A percentile compares a stretch with the other conserved stretches of the same genome.
Evolutionary conservation across 2,113 vertebrate genomes (phyloP).

Genomic region (Brienomyrus longianalis): DNA sequence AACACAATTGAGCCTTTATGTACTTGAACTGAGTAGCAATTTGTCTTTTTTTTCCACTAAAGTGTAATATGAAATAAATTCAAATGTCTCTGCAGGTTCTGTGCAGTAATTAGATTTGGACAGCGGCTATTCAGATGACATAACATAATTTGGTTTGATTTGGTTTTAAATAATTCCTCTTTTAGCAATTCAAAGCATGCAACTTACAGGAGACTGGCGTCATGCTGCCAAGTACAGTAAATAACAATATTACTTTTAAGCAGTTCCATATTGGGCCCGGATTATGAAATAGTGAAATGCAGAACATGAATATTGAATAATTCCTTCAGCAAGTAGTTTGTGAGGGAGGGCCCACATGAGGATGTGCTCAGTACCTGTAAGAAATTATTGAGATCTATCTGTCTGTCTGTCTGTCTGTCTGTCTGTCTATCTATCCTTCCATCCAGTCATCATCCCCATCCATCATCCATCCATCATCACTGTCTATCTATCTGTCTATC

Average conservation of each 20-base stretch:
- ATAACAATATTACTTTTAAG: background rate
- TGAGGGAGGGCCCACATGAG: background rate
- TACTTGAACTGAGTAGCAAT: constrained; percentile 26
- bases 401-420: background rate
- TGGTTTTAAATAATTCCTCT: constrained; percentile 24
- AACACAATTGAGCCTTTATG: constrained; percentile 20
- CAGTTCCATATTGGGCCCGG: constrained; percentile 31
- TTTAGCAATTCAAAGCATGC: constrained; percentile 5
- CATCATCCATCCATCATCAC: too few relatives aligned
- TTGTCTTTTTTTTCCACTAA: constrained; percentile 20
- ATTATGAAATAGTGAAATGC: background rate
- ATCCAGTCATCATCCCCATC: background rate
- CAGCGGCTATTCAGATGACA: constrained; percentile 13
- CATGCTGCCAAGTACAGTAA: background rate
- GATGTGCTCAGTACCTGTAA: background rate
- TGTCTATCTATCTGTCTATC: too few relatives aligned
- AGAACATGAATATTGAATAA: background rate
- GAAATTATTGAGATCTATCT: background rate
- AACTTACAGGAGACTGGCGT: background rate
- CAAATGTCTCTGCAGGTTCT: constrained; percentile 20
- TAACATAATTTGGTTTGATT: constrained; percentile 19
- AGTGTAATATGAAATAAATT: constrained; percentile 27
- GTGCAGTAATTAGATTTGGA: constrained; percentile 24
- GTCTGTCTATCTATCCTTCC: background rate
- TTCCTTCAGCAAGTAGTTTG: background rate